These are phyloP conservation scores for Ia io DNA, from an alignment of 2,113 vertebrate species.

Conservation along the genomic window DNA sequence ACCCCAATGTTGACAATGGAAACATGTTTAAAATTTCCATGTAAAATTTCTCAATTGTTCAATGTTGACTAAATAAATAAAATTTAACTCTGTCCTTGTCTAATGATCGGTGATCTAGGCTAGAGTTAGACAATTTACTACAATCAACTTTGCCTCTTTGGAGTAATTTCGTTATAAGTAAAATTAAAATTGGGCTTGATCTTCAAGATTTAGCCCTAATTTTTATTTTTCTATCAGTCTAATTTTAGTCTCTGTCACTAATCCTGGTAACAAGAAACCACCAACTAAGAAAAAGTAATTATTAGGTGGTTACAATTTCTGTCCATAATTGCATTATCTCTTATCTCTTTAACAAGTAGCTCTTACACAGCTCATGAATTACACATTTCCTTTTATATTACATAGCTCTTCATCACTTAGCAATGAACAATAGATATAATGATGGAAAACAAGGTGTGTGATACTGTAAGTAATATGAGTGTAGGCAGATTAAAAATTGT, in stretches of 20 bases:
- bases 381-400: neutral
- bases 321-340: neutral
- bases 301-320: neutral
- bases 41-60: neutral
- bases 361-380: conserved; percentile 28
- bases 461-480: neutral
- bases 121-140: rapidly evolving
- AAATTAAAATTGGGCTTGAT: neutral
- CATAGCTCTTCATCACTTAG: neutral
- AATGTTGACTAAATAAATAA: neutral
- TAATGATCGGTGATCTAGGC: neutral
- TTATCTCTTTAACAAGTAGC: neutral
- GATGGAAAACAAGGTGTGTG: neutral
- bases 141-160: neutral
- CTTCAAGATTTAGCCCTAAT: neutral
- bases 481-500: neutral
- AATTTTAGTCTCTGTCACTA: neutral
- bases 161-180: neutral
- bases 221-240: neutral
- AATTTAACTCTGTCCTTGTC: neutral
- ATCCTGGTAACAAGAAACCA: neutral
- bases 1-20: neutral
- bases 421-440: neutral
- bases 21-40: neutral
- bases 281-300: neutral